A percentile compares a stretch with the other conserved stretches of the same genome.
These are phyloP conservation scores for Eurytoma californica DNA, from an alignment of 2,888 invertebrate species.

Conservation along the genomic window DNA sequence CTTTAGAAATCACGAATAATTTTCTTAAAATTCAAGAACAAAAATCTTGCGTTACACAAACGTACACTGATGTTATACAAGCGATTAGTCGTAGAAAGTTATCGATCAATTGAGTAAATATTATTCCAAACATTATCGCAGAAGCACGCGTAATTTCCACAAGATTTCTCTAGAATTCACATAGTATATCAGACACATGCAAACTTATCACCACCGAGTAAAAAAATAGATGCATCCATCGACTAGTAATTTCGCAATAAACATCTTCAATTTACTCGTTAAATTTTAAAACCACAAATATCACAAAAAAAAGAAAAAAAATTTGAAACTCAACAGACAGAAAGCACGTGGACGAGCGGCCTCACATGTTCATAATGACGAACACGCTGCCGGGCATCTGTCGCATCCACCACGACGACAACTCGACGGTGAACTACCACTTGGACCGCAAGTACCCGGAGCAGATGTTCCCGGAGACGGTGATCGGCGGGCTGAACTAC, in stretches of 20 bases:
- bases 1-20: too few species aligned
- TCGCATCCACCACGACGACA: conserved; percentile 44
- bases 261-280: background rate
- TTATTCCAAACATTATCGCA: background rate
- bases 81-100: background rate
- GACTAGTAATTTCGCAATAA: background rate
- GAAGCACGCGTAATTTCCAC: background rate
- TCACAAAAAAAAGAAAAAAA: background rate
- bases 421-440: conserved; percentile 46
- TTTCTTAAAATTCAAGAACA: too few species aligned
- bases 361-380: conserved; percentile 46
- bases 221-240: too few species aligned
- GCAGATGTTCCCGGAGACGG: conserved; percentile 45
- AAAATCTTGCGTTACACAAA: too few species aligned
- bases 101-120: conserved; percentile 4
- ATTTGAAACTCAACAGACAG: conserved; percentile 16
- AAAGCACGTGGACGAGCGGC: conserved; percentile 51
- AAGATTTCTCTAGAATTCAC: background rate
- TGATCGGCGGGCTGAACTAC: conserved; percentile 50
- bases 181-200: too few species aligned
- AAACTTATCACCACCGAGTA: too few species aligned
- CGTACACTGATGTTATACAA: too few species aligned
- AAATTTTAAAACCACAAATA: background rate
- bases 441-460: conserved; percentile 50
- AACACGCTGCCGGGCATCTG: conserved; percentile 49